A percentile compares a stretch with the other conserved stretches of the same genome.
Evolutionary conservation across 2,797 vertebrate species (phyloP).

Genomic region (Benthosema pterotum): DNA sequence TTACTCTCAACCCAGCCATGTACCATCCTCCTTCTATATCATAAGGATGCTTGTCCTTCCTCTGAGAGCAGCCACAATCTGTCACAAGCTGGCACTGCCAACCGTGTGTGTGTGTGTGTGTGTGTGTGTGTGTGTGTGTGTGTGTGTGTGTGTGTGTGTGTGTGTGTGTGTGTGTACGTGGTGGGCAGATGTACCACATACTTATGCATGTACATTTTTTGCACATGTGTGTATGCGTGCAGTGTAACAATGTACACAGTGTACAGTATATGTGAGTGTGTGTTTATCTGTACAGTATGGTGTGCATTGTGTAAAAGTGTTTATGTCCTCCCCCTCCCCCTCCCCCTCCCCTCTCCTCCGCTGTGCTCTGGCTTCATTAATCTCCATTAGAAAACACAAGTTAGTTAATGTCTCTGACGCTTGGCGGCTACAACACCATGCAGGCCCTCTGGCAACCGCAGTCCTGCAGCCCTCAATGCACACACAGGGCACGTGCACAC

Average conservation of each 20-base stretch:
- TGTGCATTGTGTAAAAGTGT: conserved; percentile 3
- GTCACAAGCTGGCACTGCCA: conserved; percentile 54
- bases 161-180: not conserved
- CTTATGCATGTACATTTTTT: conserved; percentile 7
- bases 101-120: conserved; percentile 1
- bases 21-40: conserved; percentile 38
- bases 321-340: conserved; percentile 4
- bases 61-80: conserved; percentile 51
- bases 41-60: conserved; percentile 33
- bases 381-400: conserved; percentile 85
- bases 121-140: conserved; percentile 10
- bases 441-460: conserved; percentile 57
- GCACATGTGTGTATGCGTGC: conserved; percentile 6
- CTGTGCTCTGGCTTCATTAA: conserved; percentile 75
- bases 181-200: too few species aligned
- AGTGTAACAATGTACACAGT: not conserved
- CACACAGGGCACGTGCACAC: conserved; percentile 30
- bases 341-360: conserved; percentile 28
- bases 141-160: conserved; percentile 9
- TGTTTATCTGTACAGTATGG: conserved; percentile 1
- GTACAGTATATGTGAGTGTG: conserved; percentile 27
- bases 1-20: not conserved
- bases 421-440: conserved; percentile 65
- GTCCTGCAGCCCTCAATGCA: conserved; percentile 39
- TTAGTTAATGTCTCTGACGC: conserved; percentile 82